Evolutionary conservation across 1,140 invertebrate genomes (phyloP).

Genomic region (Homalodisca vitripennis): DNA sequence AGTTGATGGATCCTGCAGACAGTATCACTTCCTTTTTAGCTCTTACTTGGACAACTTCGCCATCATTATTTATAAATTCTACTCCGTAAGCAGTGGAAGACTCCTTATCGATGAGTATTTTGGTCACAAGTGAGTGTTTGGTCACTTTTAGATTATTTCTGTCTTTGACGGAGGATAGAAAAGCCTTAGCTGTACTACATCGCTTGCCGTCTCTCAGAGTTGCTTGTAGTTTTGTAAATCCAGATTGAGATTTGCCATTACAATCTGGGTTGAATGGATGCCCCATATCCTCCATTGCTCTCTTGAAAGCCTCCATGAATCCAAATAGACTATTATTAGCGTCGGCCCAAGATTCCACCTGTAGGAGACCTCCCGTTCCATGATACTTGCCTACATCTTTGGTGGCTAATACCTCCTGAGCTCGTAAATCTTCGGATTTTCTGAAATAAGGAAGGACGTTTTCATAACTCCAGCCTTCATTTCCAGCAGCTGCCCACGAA

Average conservation of each 20-base stretch:
- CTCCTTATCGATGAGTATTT: conserved; percentile 67
- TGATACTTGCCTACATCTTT: conserved; percentile 4
- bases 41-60: conserved; percentile 49
- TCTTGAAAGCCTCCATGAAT: neutral
- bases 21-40: conserved; percentile 63
- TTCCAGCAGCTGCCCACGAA: conserved; percentile 53
- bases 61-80: conserved; percentile 44
- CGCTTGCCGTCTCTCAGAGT: conserved; percentile 65
- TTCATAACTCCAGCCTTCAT: conserved; percentile 56
- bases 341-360: neutral
- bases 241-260: neutral
- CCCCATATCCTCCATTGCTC: neutral
- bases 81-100: conserved; percentile 57
- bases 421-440: conserved; percentile 44
- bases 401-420: neutral
- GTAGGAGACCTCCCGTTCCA: conserved; percentile 3
- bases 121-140: conserved; percentile 63
- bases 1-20: conserved; percentile 77
- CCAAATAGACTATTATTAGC: neutral
- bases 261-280: neutral
- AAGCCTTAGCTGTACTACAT: conserved; percentile 67
- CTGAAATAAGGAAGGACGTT: conserved; percentile 51
- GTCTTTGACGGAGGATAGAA: conserved; percentile 33
- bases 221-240: conserved; percentile 9
- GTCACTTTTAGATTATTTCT: conserved; percentile 48